These are phyloP conservation scores for Cantharis flavilabris DNA, from an alignment of 2,888 invertebrate genomes.

Conservation along the genomic window DNA sequence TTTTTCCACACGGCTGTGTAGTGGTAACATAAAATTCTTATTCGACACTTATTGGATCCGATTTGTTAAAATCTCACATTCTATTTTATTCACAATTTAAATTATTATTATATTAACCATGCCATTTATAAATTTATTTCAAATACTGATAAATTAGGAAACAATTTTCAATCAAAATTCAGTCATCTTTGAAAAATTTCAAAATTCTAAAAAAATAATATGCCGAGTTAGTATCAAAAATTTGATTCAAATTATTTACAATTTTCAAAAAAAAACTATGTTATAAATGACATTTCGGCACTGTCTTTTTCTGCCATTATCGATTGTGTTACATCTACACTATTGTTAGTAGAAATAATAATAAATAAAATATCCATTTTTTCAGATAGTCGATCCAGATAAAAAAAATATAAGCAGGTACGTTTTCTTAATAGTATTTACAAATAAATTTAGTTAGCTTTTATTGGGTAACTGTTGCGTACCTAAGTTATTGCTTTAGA, in stretches of 20 bases:
- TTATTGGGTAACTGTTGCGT: neutral
- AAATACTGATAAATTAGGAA: neutral
- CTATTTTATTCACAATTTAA: neutral
- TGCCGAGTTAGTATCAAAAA: neutral
- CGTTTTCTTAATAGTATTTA: neutral
- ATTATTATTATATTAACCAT: neutral
- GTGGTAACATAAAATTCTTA: conserved; percentile 49
- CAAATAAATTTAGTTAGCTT: neutral
- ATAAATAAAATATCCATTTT: neutral
- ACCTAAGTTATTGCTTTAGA: neutral
- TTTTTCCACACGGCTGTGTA: conserved; percentile 40
- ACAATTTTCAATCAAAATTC: neutral
- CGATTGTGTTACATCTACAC: neutral
- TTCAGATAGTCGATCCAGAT: neutral
- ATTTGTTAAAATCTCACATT: neutral
- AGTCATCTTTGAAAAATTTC: neutral
- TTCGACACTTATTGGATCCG: conserved; percentile 6
- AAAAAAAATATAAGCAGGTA: neutral
- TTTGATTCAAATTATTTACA: neutral
- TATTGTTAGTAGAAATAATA: conserved; percentile 1
- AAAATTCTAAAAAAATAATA: neutral
- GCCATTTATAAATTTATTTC: conserved; percentile 1
- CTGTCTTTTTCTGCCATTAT: conserved; percentile 1
- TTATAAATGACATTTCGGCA: conserved; percentile 1
- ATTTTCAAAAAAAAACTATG: conserved; percentile 35